A percentile compares a stretch with the other conserved stretches of the same genome.
These are phyloP conservation scores for Geophilus truncorum DNA, from an alignment of 2,888 invertebrate genomes.

Conservation along the genomic window DNA sequence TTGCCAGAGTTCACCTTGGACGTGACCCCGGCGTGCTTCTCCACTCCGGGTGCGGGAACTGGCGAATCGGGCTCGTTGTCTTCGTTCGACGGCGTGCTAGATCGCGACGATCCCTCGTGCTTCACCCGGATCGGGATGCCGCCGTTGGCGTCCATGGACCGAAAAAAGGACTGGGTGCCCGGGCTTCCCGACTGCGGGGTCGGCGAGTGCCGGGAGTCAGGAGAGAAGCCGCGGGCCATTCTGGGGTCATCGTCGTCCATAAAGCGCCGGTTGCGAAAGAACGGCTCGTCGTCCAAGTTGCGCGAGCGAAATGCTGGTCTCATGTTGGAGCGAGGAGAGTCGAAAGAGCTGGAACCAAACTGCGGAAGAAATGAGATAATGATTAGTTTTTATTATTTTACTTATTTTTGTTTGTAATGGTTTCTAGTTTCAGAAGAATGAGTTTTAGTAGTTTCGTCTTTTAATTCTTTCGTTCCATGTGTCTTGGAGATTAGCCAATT, in stretches of 20 bases:
- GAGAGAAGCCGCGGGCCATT: background rate
- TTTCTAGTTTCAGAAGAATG: no score
- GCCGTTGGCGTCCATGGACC: slow-evolving; percentile 13
- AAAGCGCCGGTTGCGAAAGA: slow-evolving; percentile 2
- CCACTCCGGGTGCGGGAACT: slow-evolving; percentile 1
- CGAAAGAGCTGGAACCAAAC: background rate
- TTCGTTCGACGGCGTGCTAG: slow-evolving; percentile 35
- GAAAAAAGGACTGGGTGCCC: slow-evolving; percentile 26
- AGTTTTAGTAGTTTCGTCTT: no score
- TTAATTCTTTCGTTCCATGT: no score
- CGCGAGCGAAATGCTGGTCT: background rate
- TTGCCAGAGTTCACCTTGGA: slow-evolving; percentile 21
- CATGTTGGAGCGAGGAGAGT: slow-evolving; percentile 20
- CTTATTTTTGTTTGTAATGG: background rate
- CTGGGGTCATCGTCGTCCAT: slow-evolving; percentile 13
- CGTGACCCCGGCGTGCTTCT: slow-evolving; percentile 36
- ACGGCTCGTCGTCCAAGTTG: background rate
- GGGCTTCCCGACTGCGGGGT: background rate
- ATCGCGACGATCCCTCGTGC: slow-evolving; percentile 33
- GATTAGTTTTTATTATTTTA: background rate
- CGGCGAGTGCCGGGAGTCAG: background rate
- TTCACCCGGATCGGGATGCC: slow-evolving; percentile 31
- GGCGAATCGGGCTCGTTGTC: background rate
- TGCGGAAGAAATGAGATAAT: background rate
- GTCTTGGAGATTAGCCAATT: no score